Evolutionary conservation across 2,888 invertebrate species (phyloP).

Genomic region (Mactromeris polynyma): DNA sequence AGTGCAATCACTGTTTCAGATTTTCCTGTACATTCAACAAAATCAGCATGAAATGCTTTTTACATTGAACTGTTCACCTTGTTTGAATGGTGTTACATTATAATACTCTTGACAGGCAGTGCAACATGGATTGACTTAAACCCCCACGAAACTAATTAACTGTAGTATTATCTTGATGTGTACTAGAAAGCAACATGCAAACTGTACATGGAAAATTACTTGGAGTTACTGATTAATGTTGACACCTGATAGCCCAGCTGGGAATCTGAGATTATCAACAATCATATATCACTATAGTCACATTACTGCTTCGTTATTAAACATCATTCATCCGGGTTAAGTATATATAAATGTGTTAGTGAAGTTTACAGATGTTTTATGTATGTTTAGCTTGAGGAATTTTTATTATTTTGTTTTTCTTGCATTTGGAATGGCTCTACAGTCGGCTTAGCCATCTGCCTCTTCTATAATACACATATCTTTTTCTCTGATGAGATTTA

Average conservation of each 20-base stretch:
- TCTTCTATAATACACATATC: too few species aligned
- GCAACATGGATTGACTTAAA: constrained; percentile 1
- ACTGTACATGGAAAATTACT: neutral
- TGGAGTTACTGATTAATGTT: constrained; percentile 4
- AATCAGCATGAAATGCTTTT: too few species aligned
- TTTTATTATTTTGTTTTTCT: too few species aligned
- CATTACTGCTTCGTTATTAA: neutral
- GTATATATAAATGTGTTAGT: too few species aligned
- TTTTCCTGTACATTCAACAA: too few species aligned
- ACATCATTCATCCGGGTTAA: neutral
- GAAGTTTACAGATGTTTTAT: too few species aligned
- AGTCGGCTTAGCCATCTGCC: too few species aligned
- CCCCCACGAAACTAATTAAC: constrained; percentile 5
- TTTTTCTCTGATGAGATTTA: too few species aligned
- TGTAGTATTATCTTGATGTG: neutral
- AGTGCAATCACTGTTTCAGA: too few species aligned
- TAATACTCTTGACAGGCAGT: neutral
- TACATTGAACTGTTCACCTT: constrained; percentile 6
- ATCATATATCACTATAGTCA: neutral
- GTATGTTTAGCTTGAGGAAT: too few species aligned
- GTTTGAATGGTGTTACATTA: neutral
- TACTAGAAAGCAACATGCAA: neutral
- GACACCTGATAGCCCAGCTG: neutral
- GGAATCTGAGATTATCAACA: neutral
- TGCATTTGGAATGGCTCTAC: too few species aligned